These are phyloP conservation scores for Eufriesea mexicana DNA, from an alignment of 1,140 invertebrate species.

Conservation along the genomic window DNA sequence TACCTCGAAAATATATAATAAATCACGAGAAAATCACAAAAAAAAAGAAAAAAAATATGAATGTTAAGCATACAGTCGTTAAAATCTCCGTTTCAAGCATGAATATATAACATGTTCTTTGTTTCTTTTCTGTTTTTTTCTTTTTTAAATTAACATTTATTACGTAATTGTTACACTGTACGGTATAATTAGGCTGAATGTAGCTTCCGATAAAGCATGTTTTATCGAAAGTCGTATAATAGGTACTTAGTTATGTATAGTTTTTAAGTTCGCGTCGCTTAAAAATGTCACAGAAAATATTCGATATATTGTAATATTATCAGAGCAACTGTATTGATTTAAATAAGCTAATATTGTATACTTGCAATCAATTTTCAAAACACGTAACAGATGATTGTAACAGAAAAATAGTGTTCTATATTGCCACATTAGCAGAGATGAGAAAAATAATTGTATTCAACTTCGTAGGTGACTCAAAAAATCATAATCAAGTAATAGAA, in stretches of 20 bases:
- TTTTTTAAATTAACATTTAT: not conserved
- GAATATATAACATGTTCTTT: not conserved
- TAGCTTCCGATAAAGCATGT: not conserved
- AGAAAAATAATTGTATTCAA: not conserved
- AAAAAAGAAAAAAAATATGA: not conserved
- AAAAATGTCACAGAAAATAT: not conserved
- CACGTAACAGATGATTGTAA: not conserved
- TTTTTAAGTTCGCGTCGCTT: conserved; percentile 33
- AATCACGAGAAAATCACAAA: not conserved
- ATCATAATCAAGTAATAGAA: not conserved
- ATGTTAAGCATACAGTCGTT: conserved; percentile 1
- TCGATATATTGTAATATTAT: not conserved
- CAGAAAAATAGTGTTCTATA: not conserved
- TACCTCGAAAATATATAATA: not conserved
- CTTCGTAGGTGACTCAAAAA: not conserved
- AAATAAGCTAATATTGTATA: conserved; percentile 4
- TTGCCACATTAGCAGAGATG: not conserved
- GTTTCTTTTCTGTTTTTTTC: not conserved
- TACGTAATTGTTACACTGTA: not conserved
- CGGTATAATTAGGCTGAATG: not conserved
- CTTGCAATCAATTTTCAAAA: not conserved
- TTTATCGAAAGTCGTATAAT: not conserved
- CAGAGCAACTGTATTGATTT: not conserved
- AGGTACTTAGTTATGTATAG: conserved; percentile 38
- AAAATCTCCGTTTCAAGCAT: not conserved